Percentiles rank a stretch among this genome's conserved stretches.
Evolutionary conservation across 2,113 vertebrate species (phyloP).

Genomic region (Heptranchias perlo): DNA sequence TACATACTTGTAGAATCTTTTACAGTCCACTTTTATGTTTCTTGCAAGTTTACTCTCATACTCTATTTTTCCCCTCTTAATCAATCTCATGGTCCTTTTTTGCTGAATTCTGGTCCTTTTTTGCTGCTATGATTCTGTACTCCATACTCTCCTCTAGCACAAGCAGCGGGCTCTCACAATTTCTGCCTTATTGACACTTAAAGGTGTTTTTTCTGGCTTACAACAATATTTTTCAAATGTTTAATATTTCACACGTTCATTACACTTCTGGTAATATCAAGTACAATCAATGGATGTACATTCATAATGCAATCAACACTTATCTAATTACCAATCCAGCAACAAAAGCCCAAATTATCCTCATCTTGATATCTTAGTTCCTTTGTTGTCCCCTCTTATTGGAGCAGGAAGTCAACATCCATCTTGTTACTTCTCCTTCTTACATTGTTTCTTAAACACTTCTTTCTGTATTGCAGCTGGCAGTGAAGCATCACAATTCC

Average conservation of each 20-base stretch:
- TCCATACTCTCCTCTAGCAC: background rate
- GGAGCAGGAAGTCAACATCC: background rate
- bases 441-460: background rate
- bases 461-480: background rate
- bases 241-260: conserved; percentile 4
- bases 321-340: background rate
- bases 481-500: background rate
- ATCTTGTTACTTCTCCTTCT: background rate
- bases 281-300: background rate
- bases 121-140: too few species aligned
- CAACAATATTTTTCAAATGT: background rate
- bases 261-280: background rate
- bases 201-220: background rate
- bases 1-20: too few species aligned
- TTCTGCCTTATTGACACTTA: background rate
- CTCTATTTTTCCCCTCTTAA: too few species aligned
- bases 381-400: background rate
- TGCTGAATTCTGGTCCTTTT: too few species aligned
- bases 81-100: too few species aligned
- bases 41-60: too few species aligned
- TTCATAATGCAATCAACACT: background rate
- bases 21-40: too few species aligned
- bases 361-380: background rate
- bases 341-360: background rate
- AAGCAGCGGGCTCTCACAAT: background rate